Evolutionary conservation across 2,113 vertebrate species (phyloP), one percentile per base, ranked within the genome.

Genomic region (Sinosuthora webbiana): DNA sequence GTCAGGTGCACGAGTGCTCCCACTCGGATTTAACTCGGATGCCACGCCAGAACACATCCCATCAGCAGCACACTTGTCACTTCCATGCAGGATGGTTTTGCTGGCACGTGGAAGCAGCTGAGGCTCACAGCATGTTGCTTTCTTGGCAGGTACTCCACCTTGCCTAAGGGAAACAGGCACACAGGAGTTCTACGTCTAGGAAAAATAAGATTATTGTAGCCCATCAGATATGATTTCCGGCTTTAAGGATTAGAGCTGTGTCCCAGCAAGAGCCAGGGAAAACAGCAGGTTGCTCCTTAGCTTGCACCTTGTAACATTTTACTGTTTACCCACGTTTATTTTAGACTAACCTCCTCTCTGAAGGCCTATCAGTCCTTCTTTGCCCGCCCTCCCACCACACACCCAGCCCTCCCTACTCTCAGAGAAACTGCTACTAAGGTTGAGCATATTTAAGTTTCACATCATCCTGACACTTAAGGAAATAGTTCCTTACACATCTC

Each of bases 121-220:
- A 83, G 49, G 33, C 56, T 79, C 82, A 25, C 50, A 78, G 52
- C 1, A 9, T 24, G n/a, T 4, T 74, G 90, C 75, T 37, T 81
- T 80, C 93, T 90, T 93, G 85, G 95, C 85, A 94, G 76, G 82
- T 88, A 60, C 37, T 83, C 56, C 37, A 88, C 60, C 85, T 94
- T 37, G 92, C 88, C 92, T 71, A 52, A 9, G 83, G 85, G 64
- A 93, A 75, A 63, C 55, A 69, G 83, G 80, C 59, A 30, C 1
- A 75, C 60, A 37, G 42, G 45, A 92, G 84, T 33, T 74, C 75
- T 82, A 60, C 0, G 0, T 33, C 69, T 68, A 91, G 84, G 76
- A 88, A 95, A 87, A 86, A 55, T 30, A 79, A 73, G 89, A 82
- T 85, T 56, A 82, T 39, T 85, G 87, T 57, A 87, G 91, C 93